A percentile compares a stretch with the other conserved stretches of the same genome.
Conservation (phyloP, 2,888 invertebrate species). For the Pristionchus maxplancki region DNA sequence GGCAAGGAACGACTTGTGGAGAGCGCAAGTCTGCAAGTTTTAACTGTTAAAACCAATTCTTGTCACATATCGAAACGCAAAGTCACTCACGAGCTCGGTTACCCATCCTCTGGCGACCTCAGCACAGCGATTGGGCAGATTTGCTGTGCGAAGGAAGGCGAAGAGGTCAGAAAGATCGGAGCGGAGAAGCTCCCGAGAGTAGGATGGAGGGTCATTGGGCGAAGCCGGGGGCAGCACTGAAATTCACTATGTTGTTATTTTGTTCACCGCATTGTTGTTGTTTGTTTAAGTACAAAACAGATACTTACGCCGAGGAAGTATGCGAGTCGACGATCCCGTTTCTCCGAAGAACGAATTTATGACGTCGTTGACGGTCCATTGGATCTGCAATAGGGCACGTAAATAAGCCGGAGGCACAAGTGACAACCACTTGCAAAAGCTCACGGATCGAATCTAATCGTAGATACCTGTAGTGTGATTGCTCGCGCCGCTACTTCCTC, state of each 20-base stretch:
- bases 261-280: too few relatives aligned
- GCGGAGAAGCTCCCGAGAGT: slow-evolving; percentile 48
- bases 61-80: neutral
- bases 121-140: slow-evolving; percentile 63
- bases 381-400: too few relatives aligned
- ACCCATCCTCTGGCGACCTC: slow-evolving; percentile 70
- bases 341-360: slow-evolving; percentile 69
- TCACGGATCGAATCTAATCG: too few relatives aligned
- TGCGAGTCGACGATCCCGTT: slow-evolving; percentile 59
- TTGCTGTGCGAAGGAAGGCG: slow-evolving; percentile 68
- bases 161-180: slow-evolving; percentile 73
- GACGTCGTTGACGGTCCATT: slow-evolving; percentile 72
- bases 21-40: slow-evolving; percentile 63
- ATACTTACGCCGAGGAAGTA: slow-evolving; percentile 64
- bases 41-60: too few relatives aligned
- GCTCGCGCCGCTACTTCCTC: slow-evolving; percentile 65
- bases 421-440: too few relatives aligned
- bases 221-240: neutral
- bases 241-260: too few relatives aligned
- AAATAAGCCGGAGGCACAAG: too few relatives aligned
- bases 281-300: too few relatives aligned
- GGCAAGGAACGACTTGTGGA: slow-evolving; percentile 66
- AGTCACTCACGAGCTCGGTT: slow-evolving; percentile 64
- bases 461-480: slow-evolving; percentile 58
- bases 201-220: neutral